These are phyloP conservation scores for Nomada goodeniana DNA, from an alignment of 2,888 invertebrate species.

Conservation along the genomic window DNA sequence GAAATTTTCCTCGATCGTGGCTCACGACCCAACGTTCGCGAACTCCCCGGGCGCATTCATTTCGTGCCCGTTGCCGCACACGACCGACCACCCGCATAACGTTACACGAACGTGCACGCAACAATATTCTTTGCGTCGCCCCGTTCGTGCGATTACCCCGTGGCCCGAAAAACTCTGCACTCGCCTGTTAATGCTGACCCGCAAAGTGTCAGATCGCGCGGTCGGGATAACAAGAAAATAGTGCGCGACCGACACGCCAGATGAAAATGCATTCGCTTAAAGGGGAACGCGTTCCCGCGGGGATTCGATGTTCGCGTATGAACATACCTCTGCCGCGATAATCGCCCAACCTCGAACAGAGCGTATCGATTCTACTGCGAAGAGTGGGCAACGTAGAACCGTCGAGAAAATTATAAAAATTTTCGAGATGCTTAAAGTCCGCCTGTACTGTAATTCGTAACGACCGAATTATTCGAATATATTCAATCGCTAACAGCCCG, in stretches of 20 bases:
- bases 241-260: not conserved
- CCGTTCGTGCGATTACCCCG: slow-evolving; percentile 10
- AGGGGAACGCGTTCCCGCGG: not conserved
- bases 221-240: slow-evolving; percentile 1
- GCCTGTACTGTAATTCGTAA: no score
- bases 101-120: slow-evolving; percentile 25
- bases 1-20: slow-evolving; percentile 64
- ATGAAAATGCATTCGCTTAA: slow-evolving; percentile 4
- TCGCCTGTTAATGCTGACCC: slow-evolving; percentile 40
- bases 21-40: slow-evolving; percentile 42
- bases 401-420: no score
- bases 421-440: no score
- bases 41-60: slow-evolving; percentile 37
- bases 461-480: no score
- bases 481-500: no score
- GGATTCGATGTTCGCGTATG: not conserved
- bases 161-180: slow-evolving; percentile 41
- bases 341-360: no score
- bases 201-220: slow-evolving; percentile 26
- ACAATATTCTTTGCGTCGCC: slow-evolving; percentile 65
- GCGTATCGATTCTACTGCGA: no score
- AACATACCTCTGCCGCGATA: not conserved
- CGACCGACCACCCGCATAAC: slow-evolving; percentile 23
- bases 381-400: no score
- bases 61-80: slow-evolving; percentile 22